phyloP scores from a whole-genome alignment of 2,113 vertebrate species.

The Macaca mulatta region DNA sequence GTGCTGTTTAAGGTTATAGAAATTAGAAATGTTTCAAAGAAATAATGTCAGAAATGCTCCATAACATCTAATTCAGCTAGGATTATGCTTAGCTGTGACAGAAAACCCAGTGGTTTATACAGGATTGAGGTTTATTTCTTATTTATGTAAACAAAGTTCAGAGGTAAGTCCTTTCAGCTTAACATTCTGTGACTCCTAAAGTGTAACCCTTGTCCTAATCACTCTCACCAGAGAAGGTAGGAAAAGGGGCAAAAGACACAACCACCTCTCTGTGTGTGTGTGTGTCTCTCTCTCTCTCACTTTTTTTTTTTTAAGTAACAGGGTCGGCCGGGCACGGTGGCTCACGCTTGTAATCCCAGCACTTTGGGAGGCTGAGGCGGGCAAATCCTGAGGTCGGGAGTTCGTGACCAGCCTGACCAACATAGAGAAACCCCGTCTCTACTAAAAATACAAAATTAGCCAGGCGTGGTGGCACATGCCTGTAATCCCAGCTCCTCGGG shows the following conservation, averaged over 20 bases:
- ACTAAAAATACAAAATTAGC: too few species aligned
- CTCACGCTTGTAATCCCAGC: too few species aligned
- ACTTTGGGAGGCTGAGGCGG: too few species aligned
- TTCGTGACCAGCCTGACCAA: too few species aligned
- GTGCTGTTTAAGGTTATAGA: background rate
- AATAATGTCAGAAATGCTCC: background rate
- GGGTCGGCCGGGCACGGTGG: too few species aligned
- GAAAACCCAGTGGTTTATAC: background rate
- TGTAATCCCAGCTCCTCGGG: too few species aligned
- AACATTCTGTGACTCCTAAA: background rate
- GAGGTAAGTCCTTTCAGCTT: background rate
- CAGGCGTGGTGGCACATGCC: too few species aligned
- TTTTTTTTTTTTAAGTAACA: too few species aligned
- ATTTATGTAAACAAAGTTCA: background rate
- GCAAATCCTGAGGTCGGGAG: too few species aligned
- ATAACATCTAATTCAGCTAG: background rate
- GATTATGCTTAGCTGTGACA: background rate
- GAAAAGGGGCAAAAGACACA: background rate
- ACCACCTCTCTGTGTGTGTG: background rate
- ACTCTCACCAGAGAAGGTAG: background rate
- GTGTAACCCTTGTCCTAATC: background rate
- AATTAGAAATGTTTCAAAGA: slow-evolving; percentile 44
- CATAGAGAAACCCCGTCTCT: too few species aligned
- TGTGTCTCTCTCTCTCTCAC: too few species aligned
- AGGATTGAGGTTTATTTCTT: slow-evolving; percentile 25